Evolutionary conservation across 1,140 invertebrate genomes (phyloP).

Genomic region (Telenomus remus): DNA sequence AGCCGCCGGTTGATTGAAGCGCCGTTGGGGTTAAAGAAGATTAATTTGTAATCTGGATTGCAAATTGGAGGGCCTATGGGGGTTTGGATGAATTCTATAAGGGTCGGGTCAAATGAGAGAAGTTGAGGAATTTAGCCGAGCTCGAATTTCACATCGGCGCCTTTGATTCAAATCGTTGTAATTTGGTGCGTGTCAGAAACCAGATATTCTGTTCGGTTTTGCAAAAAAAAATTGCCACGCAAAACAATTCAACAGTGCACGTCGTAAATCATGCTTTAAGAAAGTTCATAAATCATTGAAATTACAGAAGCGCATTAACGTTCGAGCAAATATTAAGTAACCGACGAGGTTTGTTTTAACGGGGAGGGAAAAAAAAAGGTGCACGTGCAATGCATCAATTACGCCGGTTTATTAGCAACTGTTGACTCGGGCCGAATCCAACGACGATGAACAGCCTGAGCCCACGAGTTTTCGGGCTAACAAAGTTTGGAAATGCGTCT

Average conservation of each 20-base stretch:
- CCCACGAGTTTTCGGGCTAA: constrained; percentile 14
- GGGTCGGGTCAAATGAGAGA: constrained; percentile 44
- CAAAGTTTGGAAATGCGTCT: constrained; percentile 41
- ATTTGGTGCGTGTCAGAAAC: too few relatives aligned
- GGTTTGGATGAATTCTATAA: constrained; percentile 35
- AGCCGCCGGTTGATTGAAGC: constrained; percentile 4
- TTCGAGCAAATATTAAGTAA: constrained; percentile 17
- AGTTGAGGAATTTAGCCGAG: constrained; percentile 28
- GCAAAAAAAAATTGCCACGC: too few relatives aligned
- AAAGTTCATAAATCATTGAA: constrained; percentile 24
- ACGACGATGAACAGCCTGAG: constrained; percentile 20
- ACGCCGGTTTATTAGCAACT: constrained; percentile 26
- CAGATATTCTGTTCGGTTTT: too few relatives aligned
- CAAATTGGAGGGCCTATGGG: constrained; percentile 42
- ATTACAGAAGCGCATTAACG: constrained; percentile 13
- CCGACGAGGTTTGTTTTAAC: constrained; percentile 12
- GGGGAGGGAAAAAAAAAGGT: constrained; percentile 1
- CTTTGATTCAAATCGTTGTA: constrained; percentile 8
- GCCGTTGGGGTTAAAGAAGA: constrained; percentile 19
- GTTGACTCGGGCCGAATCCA: constrained; percentile 29
- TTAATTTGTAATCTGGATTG: constrained; percentile 54
- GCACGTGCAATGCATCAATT: constrained; percentile 31
- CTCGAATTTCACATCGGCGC: neutral
- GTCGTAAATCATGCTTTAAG: too few relatives aligned
- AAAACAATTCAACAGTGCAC: too few relatives aligned